Evolutionary conservation across 1,140 invertebrate genomes (phyloP).

Genomic region (Spodoptera litura): DNA sequence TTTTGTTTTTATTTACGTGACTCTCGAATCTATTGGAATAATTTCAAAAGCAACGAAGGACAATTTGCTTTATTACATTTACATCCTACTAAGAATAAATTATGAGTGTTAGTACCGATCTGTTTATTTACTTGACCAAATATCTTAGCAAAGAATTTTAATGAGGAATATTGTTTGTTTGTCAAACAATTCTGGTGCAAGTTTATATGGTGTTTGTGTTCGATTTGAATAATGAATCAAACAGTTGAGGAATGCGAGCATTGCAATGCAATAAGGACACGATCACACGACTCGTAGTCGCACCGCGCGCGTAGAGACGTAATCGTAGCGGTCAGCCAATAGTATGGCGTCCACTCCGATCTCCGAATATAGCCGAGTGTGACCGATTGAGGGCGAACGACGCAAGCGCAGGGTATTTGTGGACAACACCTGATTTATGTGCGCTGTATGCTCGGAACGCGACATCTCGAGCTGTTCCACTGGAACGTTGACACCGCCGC

Average conservation of each 20-base stretch:
- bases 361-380: slow-evolving; percentile 17
- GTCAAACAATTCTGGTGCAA: too few relatives aligned
- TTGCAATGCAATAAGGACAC: neutral
- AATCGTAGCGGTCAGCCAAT: neutral
- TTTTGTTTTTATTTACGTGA: too few relatives aligned
- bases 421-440: slow-evolving; percentile 10
- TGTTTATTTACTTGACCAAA: too few relatives aligned
- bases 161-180: too few relatives aligned
- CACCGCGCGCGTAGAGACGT: neutral
- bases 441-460: neutral
- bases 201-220: neutral
- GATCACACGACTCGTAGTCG: neutral
- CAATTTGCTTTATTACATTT: too few relatives aligned
- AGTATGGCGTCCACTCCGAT: neutral
- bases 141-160: too few relatives aligned
- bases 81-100: too few relatives aligned
- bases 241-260: neutral
- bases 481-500: neutral
- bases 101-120: too few relatives aligned
- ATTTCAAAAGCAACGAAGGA: too few relatives aligned
- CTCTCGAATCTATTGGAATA: too few relatives aligned
- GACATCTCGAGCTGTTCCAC: neutral
- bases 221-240: neutral
- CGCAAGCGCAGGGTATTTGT: slow-evolving; percentile 1
- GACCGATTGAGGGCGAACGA: neutral